Percentiles rank a stretch among this genome's conserved stretches.
Conservation (phyloP, 2,113 vertebrate species). For the Dicaeum eximium region DNA sequence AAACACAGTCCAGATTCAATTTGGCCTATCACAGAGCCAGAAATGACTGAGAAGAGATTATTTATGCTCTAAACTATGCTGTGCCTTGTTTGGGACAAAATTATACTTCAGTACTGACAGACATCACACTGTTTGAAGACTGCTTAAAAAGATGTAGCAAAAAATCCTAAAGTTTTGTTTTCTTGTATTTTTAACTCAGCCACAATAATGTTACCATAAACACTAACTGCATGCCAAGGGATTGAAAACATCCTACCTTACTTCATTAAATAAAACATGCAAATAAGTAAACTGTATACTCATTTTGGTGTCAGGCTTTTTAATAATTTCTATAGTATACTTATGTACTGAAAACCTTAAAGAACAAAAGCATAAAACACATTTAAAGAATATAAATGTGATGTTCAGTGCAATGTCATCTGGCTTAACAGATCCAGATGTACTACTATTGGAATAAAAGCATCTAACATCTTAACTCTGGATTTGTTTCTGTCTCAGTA, state of each 20-base stretch:
- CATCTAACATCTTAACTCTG: not conserved
- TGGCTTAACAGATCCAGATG: not conserved
- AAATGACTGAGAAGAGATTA: not conserved
- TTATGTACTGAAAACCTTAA: not conserved
- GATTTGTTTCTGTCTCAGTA: not conserved
- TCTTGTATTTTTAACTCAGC: not conserved
- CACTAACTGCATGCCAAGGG: not conserved
- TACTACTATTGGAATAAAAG: not conserved
- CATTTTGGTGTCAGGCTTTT: not conserved
- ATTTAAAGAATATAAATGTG: not conserved
- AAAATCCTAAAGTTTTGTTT: fast-evolving
- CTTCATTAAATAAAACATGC: not conserved
- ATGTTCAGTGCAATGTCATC: not conserved
- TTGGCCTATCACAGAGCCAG: not conserved
- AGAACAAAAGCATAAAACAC: not conserved
- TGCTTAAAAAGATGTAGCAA: not conserved
- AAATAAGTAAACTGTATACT: not conserved
- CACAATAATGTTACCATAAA: not conserved
- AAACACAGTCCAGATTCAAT: not conserved
- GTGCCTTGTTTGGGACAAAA: not conserved
- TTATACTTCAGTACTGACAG: not conserved
- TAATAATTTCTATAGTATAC: not conserved
- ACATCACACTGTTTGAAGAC: not conserved
- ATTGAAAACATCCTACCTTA: not conserved
- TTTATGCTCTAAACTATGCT: not conserved